Percentiles rank a stretch among this genome's conserved stretches.
Evolutionary conservation across 2,797 vertebrate species (phyloP).

Genomic region (Nothura maculosa): DNA sequence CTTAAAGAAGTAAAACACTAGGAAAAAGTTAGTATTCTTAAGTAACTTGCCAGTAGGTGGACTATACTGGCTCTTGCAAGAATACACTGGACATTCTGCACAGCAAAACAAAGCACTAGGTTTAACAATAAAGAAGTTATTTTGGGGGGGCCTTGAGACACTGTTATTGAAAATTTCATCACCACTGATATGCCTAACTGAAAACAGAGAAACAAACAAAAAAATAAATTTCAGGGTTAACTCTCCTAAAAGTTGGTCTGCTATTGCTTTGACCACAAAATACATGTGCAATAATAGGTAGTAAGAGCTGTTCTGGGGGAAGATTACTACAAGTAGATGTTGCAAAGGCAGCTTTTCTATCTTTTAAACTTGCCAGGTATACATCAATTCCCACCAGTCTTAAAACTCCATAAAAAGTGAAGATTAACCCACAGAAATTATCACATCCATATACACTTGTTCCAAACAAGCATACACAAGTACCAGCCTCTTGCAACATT

Average conservation of each 20-base stretch:
- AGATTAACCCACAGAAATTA: background rate
- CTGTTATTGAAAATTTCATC: background rate
- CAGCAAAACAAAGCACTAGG: background rate
- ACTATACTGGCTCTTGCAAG: background rate
- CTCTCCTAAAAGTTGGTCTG: background rate
- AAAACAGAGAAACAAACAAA: background rate
- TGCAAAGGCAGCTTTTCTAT: background rate
- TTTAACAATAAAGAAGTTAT: background rate
- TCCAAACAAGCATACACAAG: background rate
- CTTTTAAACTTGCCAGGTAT: background rate
- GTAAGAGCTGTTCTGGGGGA: background rate
- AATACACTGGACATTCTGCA: background rate
- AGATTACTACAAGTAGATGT: background rate
- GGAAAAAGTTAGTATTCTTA: background rate
- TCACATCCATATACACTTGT: background rate
- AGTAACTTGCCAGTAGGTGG: background rate
- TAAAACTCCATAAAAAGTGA: accelerated
- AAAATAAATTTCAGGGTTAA: background rate
- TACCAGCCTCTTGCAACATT: accelerated
- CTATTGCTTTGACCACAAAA: background rate
- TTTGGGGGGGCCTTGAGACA: too few relatives aligned
- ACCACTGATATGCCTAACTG: accelerated
- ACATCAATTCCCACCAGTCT: background rate
- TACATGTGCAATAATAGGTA: background rate
- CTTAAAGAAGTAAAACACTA: background rate